These are phyloP conservation scores for Psettodes erumei DNA, from an alignment of 2,113 vertebrate genomes.

Conservation along the genomic window DNA sequence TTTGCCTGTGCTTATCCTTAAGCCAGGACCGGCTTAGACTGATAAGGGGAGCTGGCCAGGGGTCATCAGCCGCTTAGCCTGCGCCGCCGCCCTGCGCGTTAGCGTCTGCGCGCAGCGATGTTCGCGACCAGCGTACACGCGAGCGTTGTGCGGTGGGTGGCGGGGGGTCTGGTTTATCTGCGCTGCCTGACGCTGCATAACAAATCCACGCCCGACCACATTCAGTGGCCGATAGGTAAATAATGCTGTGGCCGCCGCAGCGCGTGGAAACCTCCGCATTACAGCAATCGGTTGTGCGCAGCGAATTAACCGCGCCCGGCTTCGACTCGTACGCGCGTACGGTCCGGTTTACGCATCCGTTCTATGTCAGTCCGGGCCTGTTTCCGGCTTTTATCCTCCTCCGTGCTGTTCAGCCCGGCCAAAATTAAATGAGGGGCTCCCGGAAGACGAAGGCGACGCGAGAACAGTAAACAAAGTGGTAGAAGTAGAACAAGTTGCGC, in stretches of 20 bases:
- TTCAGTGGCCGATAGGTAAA: constrained; percentile 34
- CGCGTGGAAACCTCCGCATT: constrained; percentile 26
- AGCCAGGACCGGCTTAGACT: constrained; percentile 71
- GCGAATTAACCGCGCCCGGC: not conserved
- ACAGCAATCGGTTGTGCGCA: not conserved
- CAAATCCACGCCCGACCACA: constrained; percentile 50
- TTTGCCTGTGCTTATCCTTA: constrained; percentile 71
- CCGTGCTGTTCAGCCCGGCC: not conserved
- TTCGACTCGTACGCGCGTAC: constrained; percentile 4
- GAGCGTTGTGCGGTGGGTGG: constrained; percentile 30
- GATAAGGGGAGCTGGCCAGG: constrained; percentile 70
- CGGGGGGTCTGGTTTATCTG: constrained; percentile 57
- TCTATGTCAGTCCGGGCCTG: not conserved
- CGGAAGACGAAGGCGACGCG: constrained; percentile 10
- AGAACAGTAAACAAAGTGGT: not conserved
- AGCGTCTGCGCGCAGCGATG: constrained; percentile 23
- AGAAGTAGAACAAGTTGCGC: not conserved
- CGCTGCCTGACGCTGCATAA: constrained; percentile 22
- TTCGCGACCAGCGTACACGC: constrained; percentile 22
- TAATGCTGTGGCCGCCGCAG: not conserved
- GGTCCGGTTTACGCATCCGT: not conserved
- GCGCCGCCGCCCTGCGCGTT: not conserved
- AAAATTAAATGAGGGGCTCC: not conserved
- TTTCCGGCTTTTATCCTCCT: constrained; percentile 3
- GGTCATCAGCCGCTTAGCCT: constrained; percentile 72